Evolutionary conservation across 2,113 vertebrate species (phyloP).

Genomic region (Semnornis frantzii): DNA sequence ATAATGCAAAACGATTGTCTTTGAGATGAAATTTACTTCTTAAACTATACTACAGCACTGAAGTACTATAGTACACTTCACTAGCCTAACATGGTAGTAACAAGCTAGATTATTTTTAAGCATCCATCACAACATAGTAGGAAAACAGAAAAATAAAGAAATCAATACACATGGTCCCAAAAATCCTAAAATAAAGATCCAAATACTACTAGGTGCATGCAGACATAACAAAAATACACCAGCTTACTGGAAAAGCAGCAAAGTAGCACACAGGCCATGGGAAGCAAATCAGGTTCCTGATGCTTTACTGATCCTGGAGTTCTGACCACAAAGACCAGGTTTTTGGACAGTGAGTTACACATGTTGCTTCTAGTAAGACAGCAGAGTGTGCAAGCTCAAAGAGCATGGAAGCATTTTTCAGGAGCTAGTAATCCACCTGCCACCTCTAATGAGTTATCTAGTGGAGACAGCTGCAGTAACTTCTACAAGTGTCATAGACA

Average conservation of each 20-base stretch:
- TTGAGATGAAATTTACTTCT: not conserved
- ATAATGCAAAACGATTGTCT: not conserved
- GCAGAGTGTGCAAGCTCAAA: not conserved
- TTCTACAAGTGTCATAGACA: not conserved
- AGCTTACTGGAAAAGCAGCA: not conserved
- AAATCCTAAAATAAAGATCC: not conserved
- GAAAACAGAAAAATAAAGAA: not conserved
- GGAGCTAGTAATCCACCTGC: not conserved
- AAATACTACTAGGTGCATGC: not conserved
- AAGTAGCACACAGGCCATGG: not conserved
- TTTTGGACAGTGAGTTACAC: not conserved
- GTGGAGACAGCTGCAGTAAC: not conserved
- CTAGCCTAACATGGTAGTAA: not conserved
- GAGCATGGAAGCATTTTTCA: not conserved
- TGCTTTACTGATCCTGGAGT: not conserved
- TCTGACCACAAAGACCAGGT: not conserved
- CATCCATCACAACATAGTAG: not conserved
- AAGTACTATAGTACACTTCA: not conserved
- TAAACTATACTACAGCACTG: not conserved
- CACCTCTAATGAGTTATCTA: not conserved
- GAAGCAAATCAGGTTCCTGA: not conserved
- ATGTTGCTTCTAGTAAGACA: fast-evolving
- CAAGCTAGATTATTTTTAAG: not conserved
- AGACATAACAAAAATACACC: not conserved
- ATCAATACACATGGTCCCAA: not conserved